phyloP scores from a whole-genome alignment of 2,797 vertebrate species.

The Botia kubotai region DNA sequence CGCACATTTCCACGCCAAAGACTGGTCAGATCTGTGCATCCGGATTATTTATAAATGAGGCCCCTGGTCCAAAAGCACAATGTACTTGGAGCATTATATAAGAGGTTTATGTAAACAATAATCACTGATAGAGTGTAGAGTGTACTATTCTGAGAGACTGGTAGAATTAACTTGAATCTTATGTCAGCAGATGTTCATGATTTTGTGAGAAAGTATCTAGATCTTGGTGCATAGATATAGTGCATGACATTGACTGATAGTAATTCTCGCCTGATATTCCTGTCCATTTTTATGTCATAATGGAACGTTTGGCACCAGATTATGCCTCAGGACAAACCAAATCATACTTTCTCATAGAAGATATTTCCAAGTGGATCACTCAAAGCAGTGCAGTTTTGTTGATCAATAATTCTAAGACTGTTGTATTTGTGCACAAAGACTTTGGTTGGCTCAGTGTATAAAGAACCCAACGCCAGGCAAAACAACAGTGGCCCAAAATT shows the following conservation, averaged over 20 bases:
- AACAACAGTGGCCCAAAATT: constrained; percentile 58
- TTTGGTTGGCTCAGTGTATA: constrained; percentile 44
- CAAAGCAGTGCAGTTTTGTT: constrained; percentile 10
- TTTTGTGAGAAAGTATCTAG: constrained; percentile 27
- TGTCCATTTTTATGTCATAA: constrained; percentile 4
- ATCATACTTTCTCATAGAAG: background rate
- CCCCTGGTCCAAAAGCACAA: constrained; percentile 54
- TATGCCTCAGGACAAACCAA: constrained; percentile 25
- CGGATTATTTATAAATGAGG: too few relatives aligned
- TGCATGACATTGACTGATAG: too few relatives aligned
- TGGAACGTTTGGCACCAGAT: constrained; percentile 16
- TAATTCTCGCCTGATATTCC: too few relatives aligned
- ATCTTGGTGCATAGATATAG: constrained; percentile 17
- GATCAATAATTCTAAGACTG: constrained; percentile 45
- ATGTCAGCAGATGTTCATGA: constrained; percentile 37
- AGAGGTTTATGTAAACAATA: constrained; percentile 52
- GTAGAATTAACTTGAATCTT: constrained; percentile 36
- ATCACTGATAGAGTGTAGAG: constrained; percentile 44
- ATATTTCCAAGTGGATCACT: background rate
- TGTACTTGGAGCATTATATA: constrained; percentile 41
- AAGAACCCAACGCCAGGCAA: constrained; percentile 41
- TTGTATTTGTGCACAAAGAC: constrained; percentile 50
- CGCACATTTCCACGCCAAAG: too few relatives aligned
- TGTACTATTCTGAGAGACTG: constrained; percentile 23
- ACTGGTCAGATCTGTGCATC: too few relatives aligned